phyloP scores from a whole-genome alignment of 2,113 vertebrate genomes.

The Oncorhynchus mykiss region DNA sequence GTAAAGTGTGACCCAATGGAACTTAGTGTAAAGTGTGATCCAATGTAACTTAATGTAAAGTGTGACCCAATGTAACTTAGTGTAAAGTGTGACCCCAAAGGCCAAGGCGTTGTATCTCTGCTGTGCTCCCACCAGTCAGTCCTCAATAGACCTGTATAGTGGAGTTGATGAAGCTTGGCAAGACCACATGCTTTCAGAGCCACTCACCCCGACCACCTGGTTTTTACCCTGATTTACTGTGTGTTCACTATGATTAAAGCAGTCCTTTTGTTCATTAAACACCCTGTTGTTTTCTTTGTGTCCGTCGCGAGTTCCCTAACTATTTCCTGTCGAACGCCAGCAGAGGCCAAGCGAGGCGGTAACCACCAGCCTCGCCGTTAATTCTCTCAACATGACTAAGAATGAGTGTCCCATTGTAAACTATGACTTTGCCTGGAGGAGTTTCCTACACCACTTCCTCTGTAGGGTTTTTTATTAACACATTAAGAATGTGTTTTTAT shows the following conservation, averaged over 20 bases:
- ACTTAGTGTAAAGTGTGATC: too few species aligned
- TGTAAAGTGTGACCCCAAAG: background rate
- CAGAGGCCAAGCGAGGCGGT: background rate
- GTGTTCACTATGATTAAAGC: constrained; percentile 33
- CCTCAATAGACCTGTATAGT: constrained; percentile 12
- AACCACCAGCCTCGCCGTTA: constrained; percentile 5
- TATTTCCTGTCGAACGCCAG: constrained; percentile 46
- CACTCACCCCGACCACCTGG: constrained; percentile 29
- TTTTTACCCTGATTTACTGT: constrained; percentile 13
- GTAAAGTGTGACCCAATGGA: too few species aligned
- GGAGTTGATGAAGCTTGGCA: background rate
- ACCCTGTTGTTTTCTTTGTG: constrained; percentile 2
- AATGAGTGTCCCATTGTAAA: constrained; percentile 19
- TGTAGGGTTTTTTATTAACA: too few species aligned
- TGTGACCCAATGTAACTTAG: too few species aligned
- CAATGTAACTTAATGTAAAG: too few species aligned
- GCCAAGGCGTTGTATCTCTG: background rate
- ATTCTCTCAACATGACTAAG: constrained; percentile 52
- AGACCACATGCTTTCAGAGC: constrained; percentile 28
- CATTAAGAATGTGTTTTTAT: too few species aligned
- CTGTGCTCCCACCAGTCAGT: background rate
- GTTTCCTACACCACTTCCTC: too few species aligned
- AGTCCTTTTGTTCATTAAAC: constrained; percentile 24
- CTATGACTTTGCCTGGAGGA: too few species aligned
- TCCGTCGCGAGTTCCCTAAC: constrained; percentile 30